phyloP scores from a whole-genome alignment of 2,888 invertebrate genomes.

The Drosophila tripunctata region DNA sequence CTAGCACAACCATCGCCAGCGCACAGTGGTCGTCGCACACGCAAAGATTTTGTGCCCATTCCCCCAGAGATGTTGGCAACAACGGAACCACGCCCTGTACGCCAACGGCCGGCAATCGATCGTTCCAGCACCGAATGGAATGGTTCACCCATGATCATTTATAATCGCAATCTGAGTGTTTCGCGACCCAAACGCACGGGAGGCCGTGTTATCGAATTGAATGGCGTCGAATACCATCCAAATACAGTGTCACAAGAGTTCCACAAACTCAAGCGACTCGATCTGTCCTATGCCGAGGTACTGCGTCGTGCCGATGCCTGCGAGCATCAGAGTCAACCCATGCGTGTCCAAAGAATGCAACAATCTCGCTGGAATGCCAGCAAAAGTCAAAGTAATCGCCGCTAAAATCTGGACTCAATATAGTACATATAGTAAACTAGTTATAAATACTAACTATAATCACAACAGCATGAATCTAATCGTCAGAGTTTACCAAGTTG shows the following conservation, averaged over 20 bases:
- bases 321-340: constrained; percentile 66
- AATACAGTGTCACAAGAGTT: constrained; percentile 93
- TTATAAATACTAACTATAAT: neutral
- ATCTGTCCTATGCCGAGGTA: constrained; percentile 94
- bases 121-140: constrained; percentile 86
- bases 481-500: constrained; percentile 6
- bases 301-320: constrained; percentile 87
- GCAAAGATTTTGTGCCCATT: constrained; percentile 84
- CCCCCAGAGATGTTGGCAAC: constrained; percentile 51
- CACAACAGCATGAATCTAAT: neutral
- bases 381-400: constrained; percentile 54
- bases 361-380: constrained; percentile 52
- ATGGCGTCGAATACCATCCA: constrained; percentile 85
- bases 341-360: constrained; percentile 50
- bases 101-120: no score
- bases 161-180: constrained; percentile 85
- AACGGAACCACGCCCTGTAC: constrained; percentile 48
- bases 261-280: constrained; percentile 91
- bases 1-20: constrained; percentile 85
- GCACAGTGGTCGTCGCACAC: constrained; percentile 36
- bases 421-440: constrained; percentile 5
- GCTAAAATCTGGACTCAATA: constrained; percentile 23
- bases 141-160: constrained; percentile 89
- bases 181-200: constrained; percentile 62
- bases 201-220: constrained; percentile 76